These are phyloP conservation scores for Gymnarchus niloticus DNA, from an alignment of 2,113 vertebrate species.

Conservation along the genomic window DNA sequence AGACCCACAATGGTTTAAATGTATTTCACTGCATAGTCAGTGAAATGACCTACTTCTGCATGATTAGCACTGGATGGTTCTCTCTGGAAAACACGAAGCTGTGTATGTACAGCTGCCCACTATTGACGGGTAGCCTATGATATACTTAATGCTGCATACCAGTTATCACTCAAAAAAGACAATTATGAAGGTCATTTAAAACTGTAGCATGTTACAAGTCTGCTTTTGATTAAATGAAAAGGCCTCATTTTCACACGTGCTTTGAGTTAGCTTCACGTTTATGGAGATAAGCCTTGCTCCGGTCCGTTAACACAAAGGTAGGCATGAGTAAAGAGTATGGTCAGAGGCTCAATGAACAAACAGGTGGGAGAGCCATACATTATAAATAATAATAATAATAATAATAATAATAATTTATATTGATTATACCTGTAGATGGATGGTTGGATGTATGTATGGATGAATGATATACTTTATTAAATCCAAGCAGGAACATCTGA, in stretches of 20 bases:
- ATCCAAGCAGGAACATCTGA: background rate
- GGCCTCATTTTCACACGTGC: background rate
- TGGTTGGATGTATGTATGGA: too few relatives aligned
- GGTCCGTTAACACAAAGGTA: background rate
- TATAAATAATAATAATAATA: background rate
- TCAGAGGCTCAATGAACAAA: background rate
- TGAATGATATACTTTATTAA: too few relatives aligned
- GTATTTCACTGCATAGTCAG: background rate
- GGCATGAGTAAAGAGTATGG: background rate
- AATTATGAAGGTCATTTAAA: background rate
- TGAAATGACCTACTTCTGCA: conserved; percentile 1
- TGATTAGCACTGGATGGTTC: background rate
- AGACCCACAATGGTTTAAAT: background rate
- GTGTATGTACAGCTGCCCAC: background rate
- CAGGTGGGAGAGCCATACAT: background rate
- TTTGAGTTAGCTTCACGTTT: conserved; percentile 38
- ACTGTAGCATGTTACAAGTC: background rate
- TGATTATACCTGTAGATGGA: too few relatives aligned
- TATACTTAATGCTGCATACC: conserved; percentile 35
- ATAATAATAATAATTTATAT: background rate
- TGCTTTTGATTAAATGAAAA: background rate
- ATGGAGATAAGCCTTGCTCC: conserved; percentile 33
- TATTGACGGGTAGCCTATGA: background rate
- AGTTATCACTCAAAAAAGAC: conserved; percentile 34
- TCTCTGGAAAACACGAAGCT: background rate